phyloP scores from a whole-genome alignment of 2,888 invertebrate species.

The Drosophila antonietae region DNA sequence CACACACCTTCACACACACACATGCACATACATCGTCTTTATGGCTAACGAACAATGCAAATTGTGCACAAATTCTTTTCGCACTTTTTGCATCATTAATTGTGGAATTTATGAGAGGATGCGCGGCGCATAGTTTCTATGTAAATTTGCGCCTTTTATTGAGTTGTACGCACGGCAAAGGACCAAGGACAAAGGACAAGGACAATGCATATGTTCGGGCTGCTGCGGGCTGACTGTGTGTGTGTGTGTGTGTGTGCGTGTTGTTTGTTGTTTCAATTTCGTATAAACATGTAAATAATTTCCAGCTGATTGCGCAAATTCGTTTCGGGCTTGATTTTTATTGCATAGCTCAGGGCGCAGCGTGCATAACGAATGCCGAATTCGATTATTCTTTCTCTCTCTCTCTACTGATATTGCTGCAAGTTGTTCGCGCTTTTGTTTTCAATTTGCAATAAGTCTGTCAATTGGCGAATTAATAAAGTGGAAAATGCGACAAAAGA shows the following conservation, averaged over 20 bases:
- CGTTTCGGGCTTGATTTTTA: constrained; percentile 79
- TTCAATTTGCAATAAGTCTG: constrained; percentile 82
- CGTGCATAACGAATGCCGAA: constrained; percentile 71
- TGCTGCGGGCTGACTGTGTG: constrained; percentile 31
- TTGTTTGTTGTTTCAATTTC: constrained; percentile 78
- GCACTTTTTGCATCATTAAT: constrained; percentile 84
- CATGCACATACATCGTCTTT: constrained; percentile 11
- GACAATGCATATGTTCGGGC: constrained; percentile 49
- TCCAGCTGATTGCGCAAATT: constrained; percentile 81
- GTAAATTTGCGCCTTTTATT: constrained; percentile 75
- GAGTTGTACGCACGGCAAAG: constrained; percentile 58
- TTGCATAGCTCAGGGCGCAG: constrained; percentile 67
- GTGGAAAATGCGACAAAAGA: constrained; percentile 78
- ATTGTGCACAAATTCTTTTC: constrained; percentile 74
- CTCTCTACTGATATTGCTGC: constrained; percentile 7
- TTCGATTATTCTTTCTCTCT: constrained; percentile 30
- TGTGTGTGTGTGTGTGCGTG: neutral
- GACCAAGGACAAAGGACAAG: constrained; percentile 37
- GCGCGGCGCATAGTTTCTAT: constrained; percentile 63
- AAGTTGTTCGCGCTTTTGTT: constrained; percentile 75
- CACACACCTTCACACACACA: constrained; percentile 4
- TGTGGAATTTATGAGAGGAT: constrained; percentile 82
- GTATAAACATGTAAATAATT: constrained; percentile 80
- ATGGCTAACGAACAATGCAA: constrained; percentile 57
- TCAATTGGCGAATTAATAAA: constrained; percentile 82